Percentiles rank a stretch among this genome's conserved stretches.
phyloP scores from a whole-genome alignment of 2,113 vertebrate species.

The Thamnaconus septentrionalis region DNA sequence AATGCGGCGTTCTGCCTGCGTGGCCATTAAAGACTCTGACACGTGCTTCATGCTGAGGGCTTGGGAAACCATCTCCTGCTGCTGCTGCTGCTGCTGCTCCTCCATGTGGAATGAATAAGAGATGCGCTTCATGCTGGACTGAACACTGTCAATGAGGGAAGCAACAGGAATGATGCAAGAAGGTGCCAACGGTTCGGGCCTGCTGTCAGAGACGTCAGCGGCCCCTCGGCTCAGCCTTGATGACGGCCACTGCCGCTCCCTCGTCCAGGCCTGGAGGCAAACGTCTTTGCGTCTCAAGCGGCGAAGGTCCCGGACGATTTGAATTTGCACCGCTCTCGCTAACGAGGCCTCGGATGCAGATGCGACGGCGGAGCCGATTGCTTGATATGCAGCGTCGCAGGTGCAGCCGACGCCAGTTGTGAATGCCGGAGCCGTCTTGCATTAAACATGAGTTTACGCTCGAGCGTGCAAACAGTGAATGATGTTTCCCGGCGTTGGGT shows the following conservation, averaged over 20 bases:
- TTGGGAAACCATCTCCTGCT: slow-evolving; percentile 26
- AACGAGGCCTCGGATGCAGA: slow-evolving; percentile 54
- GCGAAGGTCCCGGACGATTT: slow-evolving; percentile 30
- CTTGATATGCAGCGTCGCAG: slow-evolving; percentile 24
- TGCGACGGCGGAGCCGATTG: slow-evolving; percentile 33
- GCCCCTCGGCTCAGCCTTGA: slow-evolving; percentile 1
- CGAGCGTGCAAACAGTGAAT: slow-evolving; percentile 49
- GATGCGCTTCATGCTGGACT: slow-evolving; percentile 41
- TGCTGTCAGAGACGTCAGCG: slow-evolving; percentile 16
- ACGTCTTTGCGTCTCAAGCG: slow-evolving; percentile 27
- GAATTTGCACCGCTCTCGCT: slow-evolving; percentile 56
- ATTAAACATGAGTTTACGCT: slow-evolving; percentile 70
- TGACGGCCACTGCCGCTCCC: slow-evolving; percentile 26
- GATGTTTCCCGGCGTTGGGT: slow-evolving; percentile 34
- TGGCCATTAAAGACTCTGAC: slow-evolving; percentile 31
- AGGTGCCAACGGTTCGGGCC: slow-evolving; percentile 23
- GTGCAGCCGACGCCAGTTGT: slow-evolving; percentile 27
- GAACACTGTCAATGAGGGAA: slow-evolving; percentile 41
- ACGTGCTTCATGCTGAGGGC: slow-evolving; percentile 22
- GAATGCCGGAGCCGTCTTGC: slow-evolving; percentile 52
- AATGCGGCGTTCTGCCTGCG: slow-evolving; percentile 21
- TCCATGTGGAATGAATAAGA: slow-evolving; percentile 48
- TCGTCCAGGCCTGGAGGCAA: slow-evolving; percentile 11
- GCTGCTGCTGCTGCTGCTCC: slow-evolving; percentile 9
- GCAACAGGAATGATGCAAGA: background rate